phyloP scores from a whole-genome alignment of 2,888 invertebrate species.

The Heliconius sara region DNA sequence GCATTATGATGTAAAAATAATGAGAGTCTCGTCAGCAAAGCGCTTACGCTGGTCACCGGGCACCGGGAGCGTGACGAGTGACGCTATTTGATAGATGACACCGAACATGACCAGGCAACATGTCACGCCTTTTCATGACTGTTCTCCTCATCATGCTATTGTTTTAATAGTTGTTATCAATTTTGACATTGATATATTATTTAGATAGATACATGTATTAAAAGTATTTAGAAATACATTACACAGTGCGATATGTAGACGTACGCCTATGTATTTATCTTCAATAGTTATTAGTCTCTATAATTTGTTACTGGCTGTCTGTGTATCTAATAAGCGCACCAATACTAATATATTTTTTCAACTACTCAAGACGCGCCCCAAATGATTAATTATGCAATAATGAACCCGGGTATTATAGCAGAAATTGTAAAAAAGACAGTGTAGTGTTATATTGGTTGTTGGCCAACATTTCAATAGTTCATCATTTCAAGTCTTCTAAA shows the following conservation, averaged over 20 bases:
- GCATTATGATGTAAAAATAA: conserved; percentile 30
- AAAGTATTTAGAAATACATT: not conserved
- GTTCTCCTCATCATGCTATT: not conserved
- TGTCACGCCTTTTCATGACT: conserved; percentile 1
- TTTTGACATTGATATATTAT: not conserved
- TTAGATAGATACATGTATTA: not conserved
- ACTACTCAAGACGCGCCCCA: conserved; percentile 10
- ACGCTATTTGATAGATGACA: conserved; percentile 23
- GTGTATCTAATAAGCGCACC: too few relatives aligned
- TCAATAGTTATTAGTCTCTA: too few relatives aligned
- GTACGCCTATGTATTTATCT: too few relatives aligned
- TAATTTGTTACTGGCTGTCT: not conserved
- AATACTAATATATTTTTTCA: conserved; percentile 55
- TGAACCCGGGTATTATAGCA: not conserved
- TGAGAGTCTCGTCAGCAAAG: conserved; percentile 12
- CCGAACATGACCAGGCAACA: not conserved
- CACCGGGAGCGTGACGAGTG: conserved; percentile 32
- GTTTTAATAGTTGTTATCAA: not conserved
- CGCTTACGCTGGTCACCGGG: conserved; percentile 15
- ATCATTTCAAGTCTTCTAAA: too few relatives aligned
- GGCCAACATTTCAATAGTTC: too few relatives aligned
- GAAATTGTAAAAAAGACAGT: not conserved
- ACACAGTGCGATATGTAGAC: too few relatives aligned
- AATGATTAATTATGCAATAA: not conserved
- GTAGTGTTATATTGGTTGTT: too few relatives aligned